Conservation (phyloP, 2,888 invertebrate species). For the Lasioglossum malachurum region DNA sequence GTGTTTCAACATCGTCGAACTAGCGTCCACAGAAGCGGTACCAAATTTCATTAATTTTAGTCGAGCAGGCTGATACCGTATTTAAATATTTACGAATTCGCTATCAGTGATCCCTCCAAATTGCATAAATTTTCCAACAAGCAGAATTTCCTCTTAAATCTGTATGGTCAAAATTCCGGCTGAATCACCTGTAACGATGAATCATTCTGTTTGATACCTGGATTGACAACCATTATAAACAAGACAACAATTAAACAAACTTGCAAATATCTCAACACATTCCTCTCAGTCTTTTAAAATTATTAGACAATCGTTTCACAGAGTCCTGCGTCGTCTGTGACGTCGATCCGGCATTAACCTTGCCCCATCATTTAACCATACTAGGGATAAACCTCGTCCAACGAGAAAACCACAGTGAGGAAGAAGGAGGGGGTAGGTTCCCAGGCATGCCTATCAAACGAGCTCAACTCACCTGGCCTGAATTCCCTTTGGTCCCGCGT, state of each 20-base stretch:
- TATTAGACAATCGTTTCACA: not conserved
- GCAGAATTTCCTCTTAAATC: not conserved
- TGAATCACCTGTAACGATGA: not conserved
- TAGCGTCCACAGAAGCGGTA: not conserved
- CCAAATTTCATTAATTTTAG: not conserved
- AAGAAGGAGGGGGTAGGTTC: not conserved
- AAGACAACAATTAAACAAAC: not conserved
- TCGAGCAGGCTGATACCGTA: not conserved
- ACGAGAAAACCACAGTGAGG: not conserved
- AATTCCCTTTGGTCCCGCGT: constrained; percentile 50
- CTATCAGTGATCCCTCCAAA: not conserved
- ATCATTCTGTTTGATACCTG: not conserved
- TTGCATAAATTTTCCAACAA: not conserved
- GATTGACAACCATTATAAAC: not conserved
- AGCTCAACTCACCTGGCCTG: not conserved
- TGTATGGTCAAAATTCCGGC: not conserved
- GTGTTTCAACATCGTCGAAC: not conserved
- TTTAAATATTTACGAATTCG: not conserved
- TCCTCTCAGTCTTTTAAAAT: not conserved
- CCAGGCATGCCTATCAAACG: not conserved
- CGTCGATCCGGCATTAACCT: not conserved
- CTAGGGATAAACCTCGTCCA: not conserved
- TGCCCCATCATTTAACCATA: not conserved
- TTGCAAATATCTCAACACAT: not conserved
- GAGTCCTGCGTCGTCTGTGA: not conserved